Evolutionary conservation across 2,888 invertebrate species (phyloP), one percentile per base, ranked within the genome.

Genomic region (Platynereis dumerilii): DNA sequence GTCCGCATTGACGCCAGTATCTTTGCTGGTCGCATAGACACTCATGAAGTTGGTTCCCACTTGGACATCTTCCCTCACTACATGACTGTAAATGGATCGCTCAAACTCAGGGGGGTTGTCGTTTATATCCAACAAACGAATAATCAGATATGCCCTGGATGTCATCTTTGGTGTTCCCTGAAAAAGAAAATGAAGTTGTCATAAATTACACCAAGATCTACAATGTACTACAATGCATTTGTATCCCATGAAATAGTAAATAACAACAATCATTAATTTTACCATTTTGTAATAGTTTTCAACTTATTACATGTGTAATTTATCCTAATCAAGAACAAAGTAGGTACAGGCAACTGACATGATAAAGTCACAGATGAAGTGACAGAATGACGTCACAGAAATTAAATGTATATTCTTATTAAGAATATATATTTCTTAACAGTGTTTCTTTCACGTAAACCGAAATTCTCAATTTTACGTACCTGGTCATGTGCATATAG

Each of bases 91-190:
- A 72, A 90, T 89, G 75, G 90, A 91, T 68, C 91, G 89, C 56
- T 85, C 90, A 84, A 98, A 98, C 85, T 93, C 93, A 12, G 98
- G 98, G 28, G 96, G 94, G 87, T 96, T 96, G 85, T 97, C 96
- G 74, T 87, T 96, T 70, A 95, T 92, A 84, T 96, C 96, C 80
- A 65, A 55, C 17, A 73, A 56, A 3, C 39, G 42, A 22, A 73
- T 67, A 2, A 68, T 55, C 27, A 73, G 48, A 27, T 64, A 58
- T 24, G 71, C 68, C 2, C 59, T 44, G 10, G 71, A 67, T n/a
- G 66, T 64, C 64, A 70, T 60, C 29, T 60, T 55, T 12, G 70
- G 71, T 24, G 65, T 67, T 3, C 72, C 72, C 72, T 72, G 64
- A 7, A 54, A 60, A 42, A n/a, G n/a, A n/a, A n/a, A n/a, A n/a